These are phyloP conservation scores for Autographa gamma DNA, from an alignment of 2,888 invertebrate genomes.

Conservation along the genomic window DNA sequence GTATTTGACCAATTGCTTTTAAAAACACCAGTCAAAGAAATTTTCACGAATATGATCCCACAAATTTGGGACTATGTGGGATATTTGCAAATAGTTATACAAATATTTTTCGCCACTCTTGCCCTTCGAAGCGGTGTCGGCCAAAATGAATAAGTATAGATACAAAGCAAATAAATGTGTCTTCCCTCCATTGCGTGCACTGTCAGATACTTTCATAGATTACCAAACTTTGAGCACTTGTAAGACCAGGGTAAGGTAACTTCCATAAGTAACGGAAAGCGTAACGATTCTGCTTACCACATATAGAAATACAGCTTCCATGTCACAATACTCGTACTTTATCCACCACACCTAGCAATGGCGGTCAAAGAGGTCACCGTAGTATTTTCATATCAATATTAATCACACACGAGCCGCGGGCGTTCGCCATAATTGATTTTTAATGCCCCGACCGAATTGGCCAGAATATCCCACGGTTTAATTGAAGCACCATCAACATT, in stretches of 20 bases:
- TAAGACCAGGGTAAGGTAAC: not conserved
- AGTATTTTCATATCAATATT: slow-evolving; percentile 52
- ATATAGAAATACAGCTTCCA: not conserved
- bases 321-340: slow-evolving; percentile 1
- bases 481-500: slow-evolving; percentile 38
- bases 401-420: slow-evolving; percentile 49
- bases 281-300: not conserved
- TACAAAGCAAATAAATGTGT: too few species aligned
- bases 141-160: too few species aligned
- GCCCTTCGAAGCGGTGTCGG: too few species aligned
- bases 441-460: slow-evolving; percentile 53
- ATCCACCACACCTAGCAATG: slow-evolving; percentile 21
- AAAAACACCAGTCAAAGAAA: too few species aligned
- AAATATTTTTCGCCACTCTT: too few species aligned
- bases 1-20: too few species aligned
- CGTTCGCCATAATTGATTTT: slow-evolving; percentile 57
- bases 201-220: too few species aligned
- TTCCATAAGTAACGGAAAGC: not conserved
- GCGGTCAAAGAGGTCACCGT: slow-evolving; percentile 39
- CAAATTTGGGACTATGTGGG: too few species aligned
- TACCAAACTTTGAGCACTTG: too few species aligned
- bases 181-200: too few species aligned
- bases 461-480: slow-evolving; percentile 46
- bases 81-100: too few species aligned
- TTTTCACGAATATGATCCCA: too few species aligned